Percentiles rank a stretch among this genome's conserved stretches.
Evolutionary conservation across 2,888 invertebrate genomes (phyloP).

Genomic region (Dermolepida albohirtum): DNA sequence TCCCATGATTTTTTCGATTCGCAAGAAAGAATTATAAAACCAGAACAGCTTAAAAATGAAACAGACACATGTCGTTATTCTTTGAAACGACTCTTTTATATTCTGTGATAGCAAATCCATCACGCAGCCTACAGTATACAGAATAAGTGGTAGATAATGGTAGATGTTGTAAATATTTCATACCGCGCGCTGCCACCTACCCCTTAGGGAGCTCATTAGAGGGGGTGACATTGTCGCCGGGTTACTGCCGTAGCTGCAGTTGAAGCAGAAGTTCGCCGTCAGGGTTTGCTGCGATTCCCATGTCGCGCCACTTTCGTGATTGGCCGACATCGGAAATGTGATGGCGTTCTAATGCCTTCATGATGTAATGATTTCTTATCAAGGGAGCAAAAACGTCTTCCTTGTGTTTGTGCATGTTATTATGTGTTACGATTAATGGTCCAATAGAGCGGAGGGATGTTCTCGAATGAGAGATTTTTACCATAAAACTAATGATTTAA

Average conservation of each 20-base stretch:
- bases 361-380: conserved; percentile 53
- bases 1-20: conserved; percentile 11
- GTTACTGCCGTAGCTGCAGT: conserved; percentile 3
- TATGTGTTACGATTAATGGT: conserved; percentile 21
- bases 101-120: conserved; percentile 48
- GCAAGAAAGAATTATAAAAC: conserved; percentile 14
- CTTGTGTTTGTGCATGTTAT: conserved; percentile 25
- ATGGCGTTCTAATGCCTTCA: conserved; percentile 53
- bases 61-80: conserved; percentile 52
- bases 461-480: conserved; percentile 3
- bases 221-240: conserved; percentile 49
- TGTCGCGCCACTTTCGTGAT: conserved; percentile 55
- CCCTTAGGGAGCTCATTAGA: conserved; percentile 55
- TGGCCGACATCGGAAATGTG: conserved; percentile 55
- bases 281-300: conserved; percentile 58
- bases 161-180: conserved; percentile 59
- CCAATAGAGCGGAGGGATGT: conserved; percentile 5
- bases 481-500: conserved; percentile 3
- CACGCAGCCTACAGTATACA: conserved; percentile 46
- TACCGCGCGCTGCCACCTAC: conserved; percentile 51
- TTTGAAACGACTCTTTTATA: conserved; percentile 34
- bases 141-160: conserved; percentile 58
- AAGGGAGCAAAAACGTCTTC: conserved; percentile 49
- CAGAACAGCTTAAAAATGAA: conserved; percentile 22
- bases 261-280: conserved; percentile 48